Evolutionary conservation across 2,797 vertebrate species (phyloP).

Genomic region (Erethizon dorsatum): DNA sequence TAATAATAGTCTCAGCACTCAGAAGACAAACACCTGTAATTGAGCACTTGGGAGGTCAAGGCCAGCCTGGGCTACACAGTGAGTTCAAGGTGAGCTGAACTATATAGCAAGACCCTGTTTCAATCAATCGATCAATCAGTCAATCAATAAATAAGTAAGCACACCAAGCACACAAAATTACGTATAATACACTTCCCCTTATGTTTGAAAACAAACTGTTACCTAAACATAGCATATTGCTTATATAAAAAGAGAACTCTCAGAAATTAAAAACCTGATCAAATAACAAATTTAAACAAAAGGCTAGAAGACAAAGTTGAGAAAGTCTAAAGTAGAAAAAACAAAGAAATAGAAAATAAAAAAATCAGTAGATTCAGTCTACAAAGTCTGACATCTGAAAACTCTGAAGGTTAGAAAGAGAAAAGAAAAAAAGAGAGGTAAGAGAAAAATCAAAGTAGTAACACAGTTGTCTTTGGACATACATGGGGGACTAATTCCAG

Average conservation of each 20-base stretch:
- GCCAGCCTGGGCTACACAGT: not conserved
- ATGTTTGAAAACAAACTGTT: not conserved
- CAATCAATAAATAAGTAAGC: not conserved
- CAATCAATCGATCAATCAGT: not conserved
- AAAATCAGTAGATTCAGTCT: not conserved
- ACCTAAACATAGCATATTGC: not conserved
- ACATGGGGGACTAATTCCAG: not conserved
- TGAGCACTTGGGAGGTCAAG: not conserved
- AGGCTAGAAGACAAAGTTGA: not conserved
- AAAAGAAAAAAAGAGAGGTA: not conserved
- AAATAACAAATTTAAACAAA: conserved; percentile 42
- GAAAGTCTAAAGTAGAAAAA: not conserved
- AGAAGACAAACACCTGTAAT: not conserved
- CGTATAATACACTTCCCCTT: not conserved
- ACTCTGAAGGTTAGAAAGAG: not conserved
- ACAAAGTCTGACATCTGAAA: conserved; percentile 35
- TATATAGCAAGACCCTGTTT: not conserved
- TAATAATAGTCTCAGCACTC: not conserved
- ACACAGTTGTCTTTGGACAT: not conserved
- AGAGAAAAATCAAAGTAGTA: conserved; percentile 11
- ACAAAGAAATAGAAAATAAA: conserved; percentile 19
- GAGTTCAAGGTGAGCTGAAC: not conserved
- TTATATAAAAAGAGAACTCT: conserved; percentile 12
- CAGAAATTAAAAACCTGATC: conserved; percentile 41
- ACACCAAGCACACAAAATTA: not conserved